Percentiles rank a stretch among this genome's conserved stretches.
Evolutionary conservation across 2,888 invertebrate species (phyloP).

Genomic region (Volucella bombylans): DNA sequence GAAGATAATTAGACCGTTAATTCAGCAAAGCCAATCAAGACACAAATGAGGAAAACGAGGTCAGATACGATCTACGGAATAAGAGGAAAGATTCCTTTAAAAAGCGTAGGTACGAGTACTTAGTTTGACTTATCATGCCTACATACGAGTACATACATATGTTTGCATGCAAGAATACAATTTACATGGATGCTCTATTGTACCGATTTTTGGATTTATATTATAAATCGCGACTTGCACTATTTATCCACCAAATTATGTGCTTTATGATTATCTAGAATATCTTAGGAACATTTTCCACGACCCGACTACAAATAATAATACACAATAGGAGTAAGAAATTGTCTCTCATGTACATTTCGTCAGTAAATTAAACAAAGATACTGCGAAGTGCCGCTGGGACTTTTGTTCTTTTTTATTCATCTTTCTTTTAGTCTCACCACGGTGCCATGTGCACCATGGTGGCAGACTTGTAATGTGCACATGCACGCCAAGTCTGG

Average conservation of each 20-base stretch:
- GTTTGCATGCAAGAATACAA: no score
- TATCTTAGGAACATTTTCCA: conserved; percentile 32
- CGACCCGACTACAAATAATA: conserved; percentile 29
- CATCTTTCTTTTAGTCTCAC: conserved; percentile 15
- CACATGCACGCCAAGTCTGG: conserved; percentile 49
- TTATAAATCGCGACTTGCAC: conserved; percentile 37
- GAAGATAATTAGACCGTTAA: no score
- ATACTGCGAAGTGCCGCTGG: conserved; percentile 47
- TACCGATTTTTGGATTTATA: conserved; percentile 30
- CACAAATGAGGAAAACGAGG: no score
- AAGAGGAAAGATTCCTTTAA: no score
- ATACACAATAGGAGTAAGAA: conserved; percentile 2
- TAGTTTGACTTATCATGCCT: neutral
- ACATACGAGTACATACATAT: neutral
- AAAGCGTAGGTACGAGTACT: no score
- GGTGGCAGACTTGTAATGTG: conserved; percentile 52
- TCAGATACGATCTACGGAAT: no score
- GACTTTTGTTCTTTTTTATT: conserved; percentile 9
- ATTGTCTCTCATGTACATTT: conserved; percentile 48
- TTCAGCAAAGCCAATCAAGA: no score
- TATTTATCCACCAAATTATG: conserved; percentile 27
- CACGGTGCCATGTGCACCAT: conserved; percentile 49
- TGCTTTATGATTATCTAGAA: conserved; percentile 28
- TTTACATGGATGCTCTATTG: neutral
- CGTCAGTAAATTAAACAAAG: conserved; percentile 61